phyloP scores from a whole-genome alignment of 1,140 invertebrate genomes.

The Bombus balteatus region DNA sequence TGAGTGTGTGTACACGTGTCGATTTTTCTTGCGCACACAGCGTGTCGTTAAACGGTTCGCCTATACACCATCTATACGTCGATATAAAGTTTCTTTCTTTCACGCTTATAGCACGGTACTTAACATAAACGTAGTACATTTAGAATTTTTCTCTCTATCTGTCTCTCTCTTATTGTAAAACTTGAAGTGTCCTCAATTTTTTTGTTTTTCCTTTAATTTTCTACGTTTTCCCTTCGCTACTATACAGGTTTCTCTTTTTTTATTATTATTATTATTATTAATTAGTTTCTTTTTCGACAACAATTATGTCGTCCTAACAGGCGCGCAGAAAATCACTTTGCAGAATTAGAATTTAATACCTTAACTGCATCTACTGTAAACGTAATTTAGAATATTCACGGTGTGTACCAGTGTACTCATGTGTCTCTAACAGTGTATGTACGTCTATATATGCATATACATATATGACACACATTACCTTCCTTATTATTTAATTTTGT shows the following conservation, averaged over 20 bases:
- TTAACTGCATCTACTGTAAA: slow-evolving; percentile 69
- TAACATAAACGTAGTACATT: slow-evolving; percentile 66
- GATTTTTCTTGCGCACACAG: slow-evolving; percentile 42
- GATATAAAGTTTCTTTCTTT: slow-evolving; percentile 38
- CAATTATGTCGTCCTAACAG: slow-evolving; percentile 44
- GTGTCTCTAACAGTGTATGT: slow-evolving; percentile 8
- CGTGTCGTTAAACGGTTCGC: slow-evolving; percentile 21
- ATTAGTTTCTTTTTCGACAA: slow-evolving; percentile 30
- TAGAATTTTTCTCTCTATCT: slow-evolving; percentile 56
- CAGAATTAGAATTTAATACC: slow-evolving; percentile 65
- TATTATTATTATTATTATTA: slow-evolving; percentile 2
- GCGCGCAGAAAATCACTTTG: slow-evolving; percentile 56
- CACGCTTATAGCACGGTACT: slow-evolving; percentile 47
- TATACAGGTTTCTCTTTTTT: slow-evolving; percentile 43
- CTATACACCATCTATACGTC: slow-evolving; percentile 16
- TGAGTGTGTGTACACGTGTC: slow-evolving; percentile 47
- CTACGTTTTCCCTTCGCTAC: slow-evolving; percentile 51
- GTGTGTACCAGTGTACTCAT: slow-evolving; percentile 18
- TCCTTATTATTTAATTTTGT: slow-evolving; percentile 39
- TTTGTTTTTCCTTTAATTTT: slow-evolving; percentile 21
- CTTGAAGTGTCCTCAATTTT: slow-evolving; percentile 25
- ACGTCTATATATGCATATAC: slow-evolving; percentile 33
- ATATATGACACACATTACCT: slow-evolving; percentile 48
- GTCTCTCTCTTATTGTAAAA: slow-evolving; percentile 56
- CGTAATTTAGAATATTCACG: slow-evolving; percentile 73